Percentiles rank a stretch among this genome's conserved stretches.
Conservation (phyloP, 2,113 vertebrate species). For the Stigmatopora argus region DNA sequence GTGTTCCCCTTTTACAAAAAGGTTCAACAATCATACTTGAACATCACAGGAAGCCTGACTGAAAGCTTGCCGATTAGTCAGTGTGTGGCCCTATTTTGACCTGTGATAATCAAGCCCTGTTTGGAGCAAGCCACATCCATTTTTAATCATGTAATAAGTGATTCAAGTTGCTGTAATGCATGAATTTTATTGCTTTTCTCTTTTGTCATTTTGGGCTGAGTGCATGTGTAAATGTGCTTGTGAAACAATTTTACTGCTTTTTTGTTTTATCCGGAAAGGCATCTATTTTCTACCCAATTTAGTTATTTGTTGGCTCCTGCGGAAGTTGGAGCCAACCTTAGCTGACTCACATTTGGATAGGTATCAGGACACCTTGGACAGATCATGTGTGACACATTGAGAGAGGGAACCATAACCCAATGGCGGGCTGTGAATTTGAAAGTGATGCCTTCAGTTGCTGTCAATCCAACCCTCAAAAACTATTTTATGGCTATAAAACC, state of each 20-base stretch:
- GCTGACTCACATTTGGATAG: neutral
- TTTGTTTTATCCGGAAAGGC: neutral
- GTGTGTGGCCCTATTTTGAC: constrained; percentile 35
- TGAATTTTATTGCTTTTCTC: neutral
- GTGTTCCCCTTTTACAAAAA: constrained; percentile 17
- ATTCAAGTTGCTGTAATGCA: neutral
- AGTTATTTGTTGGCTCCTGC: neutral
- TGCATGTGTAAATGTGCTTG: neutral
- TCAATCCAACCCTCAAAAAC: no score
- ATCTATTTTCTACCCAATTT: neutral
- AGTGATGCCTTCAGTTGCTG: no score
- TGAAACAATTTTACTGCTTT: neutral
- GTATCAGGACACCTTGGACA: neutral
- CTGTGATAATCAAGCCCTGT: constrained; percentile 21
- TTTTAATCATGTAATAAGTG: neutral
- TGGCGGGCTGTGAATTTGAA: no score
- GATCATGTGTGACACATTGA: neutral
- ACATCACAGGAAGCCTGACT: constrained; percentile 52
- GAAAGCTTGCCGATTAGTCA: constrained; percentile 35
- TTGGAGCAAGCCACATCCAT: constrained; percentile 17
- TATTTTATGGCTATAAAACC: no score
- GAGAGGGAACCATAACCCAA: neutral
- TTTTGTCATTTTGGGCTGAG: neutral
- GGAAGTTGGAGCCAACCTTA: neutral
- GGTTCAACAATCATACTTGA: constrained; percentile 18